Conservation (phyloP, 2,888 invertebrate genomes). For the Chymomyza procnemis region DNA sequence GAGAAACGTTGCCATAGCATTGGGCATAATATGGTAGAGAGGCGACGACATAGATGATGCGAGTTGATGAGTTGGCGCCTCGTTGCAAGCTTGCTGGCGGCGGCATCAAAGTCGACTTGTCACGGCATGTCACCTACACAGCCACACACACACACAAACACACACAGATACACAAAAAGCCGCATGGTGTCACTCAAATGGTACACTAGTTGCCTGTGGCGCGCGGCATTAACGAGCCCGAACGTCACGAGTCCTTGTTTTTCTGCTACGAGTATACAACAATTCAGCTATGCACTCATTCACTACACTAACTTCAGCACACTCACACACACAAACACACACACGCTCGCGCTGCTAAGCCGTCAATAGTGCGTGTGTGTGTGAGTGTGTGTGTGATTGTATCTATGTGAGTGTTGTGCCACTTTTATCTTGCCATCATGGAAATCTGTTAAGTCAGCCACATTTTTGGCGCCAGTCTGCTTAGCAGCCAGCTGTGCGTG, state of each 20-base stretch:
- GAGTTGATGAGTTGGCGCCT: conserved; percentile 73
- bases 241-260: conserved; percentile 18
- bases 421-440: conserved; percentile 63
- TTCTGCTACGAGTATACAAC: neutral
- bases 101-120: conserved; percentile 52
- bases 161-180: neutral
- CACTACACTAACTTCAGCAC: neutral
- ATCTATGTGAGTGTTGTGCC: conserved; percentile 7
- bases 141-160: conserved; percentile 22
- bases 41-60: neutral
- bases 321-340: neutral
- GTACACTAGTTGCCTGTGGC: conserved; percentile 41
- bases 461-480: conserved; percentile 76
- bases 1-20: conserved; percentile 51
- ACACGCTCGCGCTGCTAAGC: neutral
- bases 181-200: conserved; percentile 6
- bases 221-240: conserved; percentile 59
- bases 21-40: neutral
- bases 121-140: conserved; percentile 67
- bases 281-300: neutral
- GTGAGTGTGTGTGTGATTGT: conserved; percentile 8
- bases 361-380: neutral
- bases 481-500: conserved; percentile 72
- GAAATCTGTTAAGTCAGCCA: conserved; percentile 75
- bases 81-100: conserved; percentile 36